Percentiles rank a stretch among this genome's conserved stretches.
phyloP scores from a whole-genome alignment of 2,888 invertebrate species.

The Platypus cylindrus region DNA sequence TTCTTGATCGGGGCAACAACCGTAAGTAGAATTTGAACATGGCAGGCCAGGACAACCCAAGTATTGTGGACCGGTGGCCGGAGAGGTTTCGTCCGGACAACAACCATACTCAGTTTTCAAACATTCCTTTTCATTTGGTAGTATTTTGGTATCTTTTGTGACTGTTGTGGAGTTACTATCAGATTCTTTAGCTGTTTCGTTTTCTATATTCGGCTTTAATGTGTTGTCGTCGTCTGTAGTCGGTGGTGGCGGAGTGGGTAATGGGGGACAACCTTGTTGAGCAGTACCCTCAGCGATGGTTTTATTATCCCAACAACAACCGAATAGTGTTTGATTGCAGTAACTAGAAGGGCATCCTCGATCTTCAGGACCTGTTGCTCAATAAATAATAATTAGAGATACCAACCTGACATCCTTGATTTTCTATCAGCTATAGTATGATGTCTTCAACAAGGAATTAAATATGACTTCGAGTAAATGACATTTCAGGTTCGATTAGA shows the following conservation, averaged over 20 bases:
- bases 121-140: constrained; percentile 39
- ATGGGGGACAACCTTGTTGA: constrained; percentile 70
- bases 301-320: constrained; percentile 73
- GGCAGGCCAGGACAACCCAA: constrained; percentile 61
- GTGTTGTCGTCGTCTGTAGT: constrained; percentile 52
- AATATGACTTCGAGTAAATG: no score
- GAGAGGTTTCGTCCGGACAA: constrained; percentile 54
- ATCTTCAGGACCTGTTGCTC: constrained; percentile 43
- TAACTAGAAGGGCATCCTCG: constrained; percentile 64
- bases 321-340: constrained; percentile 69
- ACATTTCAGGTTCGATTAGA: no score
- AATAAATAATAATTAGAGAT: no score
- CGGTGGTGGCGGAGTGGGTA: constrained; percentile 44
- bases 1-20: constrained; percentile 77
- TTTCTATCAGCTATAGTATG: no score
- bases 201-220: constrained; percentile 31
- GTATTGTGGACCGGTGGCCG: constrained; percentile 47
- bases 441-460: no score
- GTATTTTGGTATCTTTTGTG: no score
- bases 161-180: no score
- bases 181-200: no score
- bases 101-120: constrained; percentile 52
- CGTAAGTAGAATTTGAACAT: constrained; percentile 57
- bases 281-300: constrained; percentile 71
- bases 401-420: no score